Percentiles rank a stretch among this genome's conserved stretches.
phyloP scores from a whole-genome alignment of 2,888 invertebrate genomes.

The Crepidodera aurea region DNA sequence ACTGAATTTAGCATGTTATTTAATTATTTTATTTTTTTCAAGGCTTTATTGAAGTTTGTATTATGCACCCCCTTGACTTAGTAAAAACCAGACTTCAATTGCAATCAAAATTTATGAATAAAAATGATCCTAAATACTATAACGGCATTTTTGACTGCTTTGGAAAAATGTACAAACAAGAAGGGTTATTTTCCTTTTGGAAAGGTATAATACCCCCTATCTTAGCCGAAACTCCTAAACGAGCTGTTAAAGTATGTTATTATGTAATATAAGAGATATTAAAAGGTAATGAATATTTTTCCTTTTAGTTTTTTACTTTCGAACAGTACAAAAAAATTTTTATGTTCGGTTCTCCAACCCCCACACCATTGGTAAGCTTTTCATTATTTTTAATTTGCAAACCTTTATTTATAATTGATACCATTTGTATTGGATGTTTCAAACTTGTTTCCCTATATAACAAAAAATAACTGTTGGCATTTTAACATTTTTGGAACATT shows the following conservation, averaged over 20 bases:
- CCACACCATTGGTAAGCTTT: constrained; percentile 77
- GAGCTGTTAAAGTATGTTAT: constrained; percentile 79
- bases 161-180: constrained; percentile 84
- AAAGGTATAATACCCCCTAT: constrained; percentile 95
- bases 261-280: background rate
- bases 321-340: constrained; percentile 91
- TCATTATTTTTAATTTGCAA: too few species aligned
- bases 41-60: constrained; percentile 91
- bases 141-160: constrained; percentile 87
- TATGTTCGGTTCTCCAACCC: constrained; percentile 76
- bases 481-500: too few species aligned
- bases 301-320: constrained; percentile 83
- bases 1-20: background rate
- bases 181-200: constrained; percentile 87
- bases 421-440: too few species aligned
- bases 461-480: too few species aligned
- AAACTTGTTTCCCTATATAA: too few species aligned
- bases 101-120: constrained; percentile 63
- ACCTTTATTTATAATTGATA: too few species aligned
- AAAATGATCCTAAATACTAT: constrained; percentile 67
- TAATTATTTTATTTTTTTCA: constrained; percentile 27
- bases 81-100: constrained; percentile 91
- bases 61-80: constrained; percentile 95
- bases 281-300: constrained; percentile 33
- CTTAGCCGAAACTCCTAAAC: constrained; percentile 92